Evolutionary conservation across 2,888 invertebrate genomes (phyloP).

Genomic region (Unio pictorum): DNA sequence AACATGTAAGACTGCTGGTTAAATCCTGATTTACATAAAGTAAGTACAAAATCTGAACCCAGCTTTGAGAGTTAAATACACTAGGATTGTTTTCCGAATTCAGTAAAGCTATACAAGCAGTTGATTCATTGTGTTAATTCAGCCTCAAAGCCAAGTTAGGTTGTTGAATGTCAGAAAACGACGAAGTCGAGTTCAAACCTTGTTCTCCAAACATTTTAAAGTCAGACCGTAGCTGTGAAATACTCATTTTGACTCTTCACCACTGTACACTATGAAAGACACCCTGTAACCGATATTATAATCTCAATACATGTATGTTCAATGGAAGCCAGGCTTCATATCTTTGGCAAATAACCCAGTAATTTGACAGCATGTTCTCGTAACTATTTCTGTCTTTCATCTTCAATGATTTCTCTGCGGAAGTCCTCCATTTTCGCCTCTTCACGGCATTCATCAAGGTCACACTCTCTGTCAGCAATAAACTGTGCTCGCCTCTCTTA

Average conservation of each 20-base stretch:
- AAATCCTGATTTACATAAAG: no score
- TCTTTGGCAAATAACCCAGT: conserved; percentile 71
- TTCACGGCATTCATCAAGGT: conserved; percentile 57
- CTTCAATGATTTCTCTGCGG: conserved; percentile 68
- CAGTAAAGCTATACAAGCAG: neutral
- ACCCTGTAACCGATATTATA: no score
- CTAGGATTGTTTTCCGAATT: neutral
- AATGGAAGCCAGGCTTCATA: conserved; percentile 21
- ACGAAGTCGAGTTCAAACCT: no score
- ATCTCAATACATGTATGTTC: no score
- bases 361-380: conserved; percentile 68
- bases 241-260: no score
- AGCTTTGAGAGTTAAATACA: no score
- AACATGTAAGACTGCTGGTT: no score
- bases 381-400: conserved; percentile 69
- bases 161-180: neutral
- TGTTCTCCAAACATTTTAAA: no score
- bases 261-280: no score
- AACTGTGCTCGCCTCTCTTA: conserved; percentile 70
- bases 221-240: no score
- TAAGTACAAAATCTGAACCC: no score
- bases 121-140: no score
- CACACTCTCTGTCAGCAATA: conserved; percentile 64
- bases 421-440: conserved; percentile 65
- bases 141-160: neutral